These are phyloP conservation scores for Gavialis gangeticus DNA, from an alignment of 2,113 vertebrate species.

Conservation along the genomic window DNA sequence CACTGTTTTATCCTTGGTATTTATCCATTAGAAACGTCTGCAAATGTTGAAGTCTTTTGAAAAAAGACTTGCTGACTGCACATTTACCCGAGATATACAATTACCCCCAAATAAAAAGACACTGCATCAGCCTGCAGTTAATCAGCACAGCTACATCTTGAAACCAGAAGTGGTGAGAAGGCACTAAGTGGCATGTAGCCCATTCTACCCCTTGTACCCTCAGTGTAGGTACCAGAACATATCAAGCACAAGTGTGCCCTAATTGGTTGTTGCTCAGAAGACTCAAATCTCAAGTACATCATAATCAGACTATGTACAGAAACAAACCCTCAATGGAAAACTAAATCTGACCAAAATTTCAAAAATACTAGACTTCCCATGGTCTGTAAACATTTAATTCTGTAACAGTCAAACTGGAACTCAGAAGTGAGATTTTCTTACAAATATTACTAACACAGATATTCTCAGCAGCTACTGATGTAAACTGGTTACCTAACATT, in stretches of 20 bases:
- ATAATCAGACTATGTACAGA: neutral
- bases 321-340: neutral
- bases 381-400: neutral
- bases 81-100: too few relatives aligned
- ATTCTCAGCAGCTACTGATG: neutral
- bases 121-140: too few relatives aligned
- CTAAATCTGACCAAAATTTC: neutral
- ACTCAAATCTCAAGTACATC: neutral
- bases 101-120: too few relatives aligned
- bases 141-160: too few relatives aligned
- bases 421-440: neutral
- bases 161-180: neutral
- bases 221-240: neutral
- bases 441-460: neutral
- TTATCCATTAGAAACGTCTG: too few relatives aligned
- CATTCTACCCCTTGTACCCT: neutral
- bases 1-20: too few relatives aligned
- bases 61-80: too few relatives aligned
- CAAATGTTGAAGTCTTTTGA: too few relatives aligned
- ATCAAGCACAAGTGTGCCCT: fast-evolving
- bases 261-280: neutral
- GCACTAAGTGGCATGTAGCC: neutral
- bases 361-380: neutral
- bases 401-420: neutral
- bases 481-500: neutral